Evolutionary conservation across 30 jellyfish, hydroid and myxozoan genomes (phyloP).

Genomic region (Aurelia sp.): DNA sequence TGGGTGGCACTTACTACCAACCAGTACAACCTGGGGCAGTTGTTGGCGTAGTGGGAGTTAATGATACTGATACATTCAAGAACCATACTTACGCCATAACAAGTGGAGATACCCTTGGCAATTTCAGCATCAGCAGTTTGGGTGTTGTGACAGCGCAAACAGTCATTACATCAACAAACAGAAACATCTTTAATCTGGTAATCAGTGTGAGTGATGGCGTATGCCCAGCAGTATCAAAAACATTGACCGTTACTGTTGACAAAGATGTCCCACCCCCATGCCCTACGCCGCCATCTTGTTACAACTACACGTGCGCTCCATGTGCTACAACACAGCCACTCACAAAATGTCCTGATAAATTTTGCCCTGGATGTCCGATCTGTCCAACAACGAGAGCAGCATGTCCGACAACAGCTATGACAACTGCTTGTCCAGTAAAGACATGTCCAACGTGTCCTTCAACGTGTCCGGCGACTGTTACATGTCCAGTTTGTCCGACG

Average conservation of each 20-base stretch:
- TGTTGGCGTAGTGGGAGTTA: conserved; percentile 47
- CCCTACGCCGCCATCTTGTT: conserved; percentile 72
- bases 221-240: conserved; percentile 17
- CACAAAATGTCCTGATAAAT: conserved; percentile 63
- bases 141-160: conserved; percentile 81
- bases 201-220: conserved; percentile 75
- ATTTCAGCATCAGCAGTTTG: conserved; percentile 68
- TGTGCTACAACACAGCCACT: conserved; percentile 68
- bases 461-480: conserved; percentile 57
- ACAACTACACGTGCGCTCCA: conserved; percentile 74
- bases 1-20: conserved; percentile 32
- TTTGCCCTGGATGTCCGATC: conserved; percentile 79
- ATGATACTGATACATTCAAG: conserved; percentile 68
- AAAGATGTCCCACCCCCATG: conserved; percentile 71
- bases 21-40: conserved; percentile 68
- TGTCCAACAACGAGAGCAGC: conserved; percentile 77
- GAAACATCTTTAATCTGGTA: conserved; percentile 29
- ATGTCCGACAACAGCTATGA: conserved; percentile 59
- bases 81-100: conserved; percentile 71
- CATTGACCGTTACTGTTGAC: conserved; percentile 39
- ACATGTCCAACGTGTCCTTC: conserved; percentile 74
- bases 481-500: conserved; percentile 77
- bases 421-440: conserved; percentile 70
- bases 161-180: conserved; percentile 20
- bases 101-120: conserved; percentile 69